A percentile compares a stretch with the other conserved stretches of the same genome.
These are phyloP conservation scores for Struthidea cinerea DNA, from an alignment of 2,113 vertebrate genomes.

Conservation along the genomic window DNA sequence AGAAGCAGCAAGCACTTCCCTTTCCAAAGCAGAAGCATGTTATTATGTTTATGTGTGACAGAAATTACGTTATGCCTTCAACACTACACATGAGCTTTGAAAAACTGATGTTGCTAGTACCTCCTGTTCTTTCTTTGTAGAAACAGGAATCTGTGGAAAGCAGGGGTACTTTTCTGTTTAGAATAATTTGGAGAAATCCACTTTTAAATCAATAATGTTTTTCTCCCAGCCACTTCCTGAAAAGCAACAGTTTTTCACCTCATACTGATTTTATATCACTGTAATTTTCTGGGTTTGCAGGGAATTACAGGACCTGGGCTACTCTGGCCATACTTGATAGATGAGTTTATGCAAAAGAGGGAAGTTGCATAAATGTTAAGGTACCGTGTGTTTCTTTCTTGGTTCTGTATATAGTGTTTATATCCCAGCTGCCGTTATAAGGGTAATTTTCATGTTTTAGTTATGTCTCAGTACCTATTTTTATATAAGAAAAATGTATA, in stretches of 20 bases:
- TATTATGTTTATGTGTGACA: background rate
- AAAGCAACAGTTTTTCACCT: background rate
- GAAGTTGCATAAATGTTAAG: background rate
- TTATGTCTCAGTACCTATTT: background rate
- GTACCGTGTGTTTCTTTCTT: background rate
- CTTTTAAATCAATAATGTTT: background rate
- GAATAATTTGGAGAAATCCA: background rate
- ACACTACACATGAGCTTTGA: background rate
- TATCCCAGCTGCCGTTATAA: background rate
- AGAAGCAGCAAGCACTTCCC: background rate
- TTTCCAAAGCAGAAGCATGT: background rate
- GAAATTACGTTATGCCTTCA: background rate
- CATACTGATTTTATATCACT: background rate
- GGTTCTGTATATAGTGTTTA: background rate
- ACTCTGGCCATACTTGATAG: background rate
- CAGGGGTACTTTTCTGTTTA: background rate
- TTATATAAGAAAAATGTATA: background rate
- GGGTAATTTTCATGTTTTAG: background rate
- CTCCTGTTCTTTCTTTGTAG: background rate
- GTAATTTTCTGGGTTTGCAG: background rate
- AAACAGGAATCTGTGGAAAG: background rate
- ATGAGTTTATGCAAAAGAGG: background rate
- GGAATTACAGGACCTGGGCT: background rate
- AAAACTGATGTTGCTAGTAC: background rate
- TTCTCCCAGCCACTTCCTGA: background rate